Conservation (phyloP, 1,140 invertebrate species). For the Procambarus clarkii region DNA sequence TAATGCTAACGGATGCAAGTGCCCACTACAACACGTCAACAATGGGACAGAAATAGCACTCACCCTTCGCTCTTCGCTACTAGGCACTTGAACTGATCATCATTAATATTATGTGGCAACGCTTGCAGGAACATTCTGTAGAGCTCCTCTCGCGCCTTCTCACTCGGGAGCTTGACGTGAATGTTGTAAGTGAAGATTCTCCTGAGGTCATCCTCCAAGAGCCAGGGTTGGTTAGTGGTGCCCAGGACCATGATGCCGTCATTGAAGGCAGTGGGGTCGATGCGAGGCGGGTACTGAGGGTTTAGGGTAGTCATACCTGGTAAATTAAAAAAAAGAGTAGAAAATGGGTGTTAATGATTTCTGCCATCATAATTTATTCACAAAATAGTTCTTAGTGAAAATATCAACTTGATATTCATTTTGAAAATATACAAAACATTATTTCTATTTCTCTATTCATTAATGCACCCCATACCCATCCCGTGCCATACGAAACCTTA, state of each 20-base stretch:
- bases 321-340: too few species aligned
- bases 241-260: constrained; percentile 67
- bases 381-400: too few species aligned
- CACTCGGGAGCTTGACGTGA: constrained; percentile 70
- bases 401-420: too few species aligned
- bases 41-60: constrained; percentile 14
- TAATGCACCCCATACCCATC: too few species aligned
- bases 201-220: constrained; percentile 67
- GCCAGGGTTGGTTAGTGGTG: constrained; percentile 71
- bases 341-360: too few species aligned
- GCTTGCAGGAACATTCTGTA: constrained; percentile 70
- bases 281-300: constrained; percentile 59
- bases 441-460: too few species aligned
- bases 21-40: too few species aligned
- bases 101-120: constrained; percentile 60
- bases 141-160: constrained; percentile 71
- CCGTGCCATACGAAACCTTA: too few species aligned
- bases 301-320: constrained; percentile 67
- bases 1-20: too few species aligned
- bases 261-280: constrained; percentile 49
- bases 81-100: constrained; percentile 71
- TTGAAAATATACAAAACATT: too few species aligned
- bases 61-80: constrained; percentile 72
- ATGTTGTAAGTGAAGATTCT: constrained; percentile 71
- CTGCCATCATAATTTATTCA: too few species aligned